Evolutionary conservation across 2,888 invertebrate genomes (phyloP).

Genomic region (Sclerodermus sp.): DNA sequence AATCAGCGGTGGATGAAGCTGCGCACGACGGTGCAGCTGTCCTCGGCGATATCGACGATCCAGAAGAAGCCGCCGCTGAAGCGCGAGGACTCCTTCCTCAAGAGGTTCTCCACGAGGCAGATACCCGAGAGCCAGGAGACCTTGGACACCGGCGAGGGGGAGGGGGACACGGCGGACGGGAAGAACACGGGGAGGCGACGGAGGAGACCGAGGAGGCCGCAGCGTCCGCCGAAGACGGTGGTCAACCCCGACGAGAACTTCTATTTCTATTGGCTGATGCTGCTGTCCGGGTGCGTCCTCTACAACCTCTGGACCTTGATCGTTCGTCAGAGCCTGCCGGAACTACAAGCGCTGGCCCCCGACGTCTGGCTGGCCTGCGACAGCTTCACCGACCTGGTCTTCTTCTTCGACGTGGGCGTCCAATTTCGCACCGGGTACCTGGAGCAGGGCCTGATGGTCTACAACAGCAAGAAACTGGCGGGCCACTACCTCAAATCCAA

Average conservation of each 20-base stretch:
- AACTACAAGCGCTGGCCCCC: conserved; percentile 75
- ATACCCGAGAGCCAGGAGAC: conserved; percentile 84
- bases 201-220: conserved; percentile 67
- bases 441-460: conserved; percentile 93
- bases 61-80: conserved; percentile 89
- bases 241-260: conserved; percentile 95
- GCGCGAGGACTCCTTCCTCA: conserved; percentile 89
- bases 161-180: conserved; percentile 61
- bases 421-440: conserved; percentile 93
- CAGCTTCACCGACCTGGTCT: conserved; percentile 82
- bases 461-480: conserved; percentile 87
- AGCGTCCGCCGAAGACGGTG: conserved; percentile 77
- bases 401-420: conserved; percentile 84
- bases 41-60: conserved; percentile 75
- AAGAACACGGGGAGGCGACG: conserved; percentile 62
- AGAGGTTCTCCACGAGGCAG: conserved; percentile 91
- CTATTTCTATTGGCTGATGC: conserved; percentile 93
- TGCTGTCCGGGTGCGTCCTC: conserved; percentile 85
- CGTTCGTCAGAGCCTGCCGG: conserved; percentile 91
- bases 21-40: conserved; percentile 88
- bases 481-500: conserved; percentile 85
- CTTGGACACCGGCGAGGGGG: conserved; percentile 70
- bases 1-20: conserved; percentile 97
- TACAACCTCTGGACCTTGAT: conserved; percentile 96
- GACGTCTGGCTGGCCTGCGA: conserved; percentile 82